These are phyloP conservation scores for Tipula unca DNA, from an alignment of 2,888 invertebrate species.

Conservation along the genomic window DNA sequence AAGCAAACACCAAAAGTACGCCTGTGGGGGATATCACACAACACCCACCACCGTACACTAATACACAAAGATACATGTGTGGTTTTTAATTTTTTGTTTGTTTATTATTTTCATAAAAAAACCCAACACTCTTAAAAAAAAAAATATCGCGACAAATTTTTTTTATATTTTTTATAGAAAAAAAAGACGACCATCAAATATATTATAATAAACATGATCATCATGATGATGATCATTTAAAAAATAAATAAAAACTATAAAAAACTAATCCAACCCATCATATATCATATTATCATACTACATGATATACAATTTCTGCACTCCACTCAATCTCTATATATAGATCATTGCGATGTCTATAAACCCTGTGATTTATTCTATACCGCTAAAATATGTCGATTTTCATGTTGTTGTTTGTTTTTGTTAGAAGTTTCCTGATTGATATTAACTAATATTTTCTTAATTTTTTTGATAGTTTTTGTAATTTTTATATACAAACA, in stretches of 20 bases:
- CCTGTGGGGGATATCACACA: not conserved
- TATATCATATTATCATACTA: not conserved
- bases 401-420: not conserved
- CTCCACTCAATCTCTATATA: not conserved
- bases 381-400: not conserved
- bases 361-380: not conserved
- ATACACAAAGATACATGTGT: not conserved
- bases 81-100: not conserved
- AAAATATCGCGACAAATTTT: not conserved
- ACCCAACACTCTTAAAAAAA: not conserved
- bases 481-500: not conserved
- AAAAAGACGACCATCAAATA: conserved; percentile 3
- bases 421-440: not conserved
- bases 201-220: not conserved
- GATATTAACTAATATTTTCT: not conserved
- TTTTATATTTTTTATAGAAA: not conserved
- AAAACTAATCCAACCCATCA: not conserved
- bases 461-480: not conserved
- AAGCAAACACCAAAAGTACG: not conserved
- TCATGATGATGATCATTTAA: not conserved
- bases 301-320: too few species aligned
- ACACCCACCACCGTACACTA: not conserved
- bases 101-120: conserved; percentile 1
- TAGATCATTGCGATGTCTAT: not conserved
- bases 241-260: not conserved